Evolutionary conservation across 1,140 invertebrate genomes (phyloP), one percentile per base, ranked within the genome.

Genomic region (Drosophila pandora): DNA sequence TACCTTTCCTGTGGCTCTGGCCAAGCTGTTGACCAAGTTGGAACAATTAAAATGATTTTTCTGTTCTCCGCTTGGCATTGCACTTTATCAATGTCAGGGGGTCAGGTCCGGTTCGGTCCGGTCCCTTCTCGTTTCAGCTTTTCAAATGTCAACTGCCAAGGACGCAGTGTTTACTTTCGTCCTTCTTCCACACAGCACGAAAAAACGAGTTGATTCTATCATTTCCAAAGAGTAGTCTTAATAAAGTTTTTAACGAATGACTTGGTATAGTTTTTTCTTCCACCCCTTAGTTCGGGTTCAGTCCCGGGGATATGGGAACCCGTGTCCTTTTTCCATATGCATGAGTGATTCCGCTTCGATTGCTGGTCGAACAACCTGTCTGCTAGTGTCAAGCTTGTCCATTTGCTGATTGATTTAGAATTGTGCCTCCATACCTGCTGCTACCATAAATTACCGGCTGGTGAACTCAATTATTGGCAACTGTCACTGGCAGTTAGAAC

Each of bases 401-500:
- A 76, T 67, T 72, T 72, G 47, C 65, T 79, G 80, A 83, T 84
- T 83, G 80, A 83, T 83, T 83, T 84, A 83, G 76, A 84, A 76
- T 84, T 84, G 60, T 30, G 34, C 34, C 48, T 49, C 28, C 41
- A 37, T 58, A 43, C 22, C 47, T 9, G 45, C 47, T 41, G 60
- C 22, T 49, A 48, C 48, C 76, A 72, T 79, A 79, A 79, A 79
- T 84, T 71, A 67, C 56, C 9, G 61, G 55, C 50, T 55, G 50
- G 49, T 37, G 39, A 30, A 47, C 39, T 55, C 48, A 8, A 47
- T 68, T 55, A 68, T 68, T 47, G 23, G 6, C 12, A 45, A 37
- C 43, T 61, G 67, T 53, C 67, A 28, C 7, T 47, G 25, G 55
- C 49, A 72, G 48, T 59, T 60, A 25, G 41, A 3, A 17, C 17